These are phyloP conservation scores for Sylvietta virens DNA, from an alignment of 2,113 vertebrate genomes.

Conservation along the genomic window DNA sequence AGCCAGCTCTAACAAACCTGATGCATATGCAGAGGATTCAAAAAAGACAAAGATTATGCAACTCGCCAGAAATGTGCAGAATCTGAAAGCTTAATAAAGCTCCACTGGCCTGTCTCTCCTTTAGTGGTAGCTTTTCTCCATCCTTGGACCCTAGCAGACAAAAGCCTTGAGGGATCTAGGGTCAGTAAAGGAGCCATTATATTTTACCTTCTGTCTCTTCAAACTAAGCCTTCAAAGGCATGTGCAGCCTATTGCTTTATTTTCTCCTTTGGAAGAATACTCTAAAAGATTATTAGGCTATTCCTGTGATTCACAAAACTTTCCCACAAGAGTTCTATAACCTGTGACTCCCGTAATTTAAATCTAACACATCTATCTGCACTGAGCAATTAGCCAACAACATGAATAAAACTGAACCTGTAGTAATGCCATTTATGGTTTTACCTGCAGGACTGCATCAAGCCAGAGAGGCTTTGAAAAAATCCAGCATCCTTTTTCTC, in stretches of 20 bases:
- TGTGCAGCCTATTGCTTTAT: background rate
- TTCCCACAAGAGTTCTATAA: background rate
- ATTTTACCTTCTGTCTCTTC: background rate
- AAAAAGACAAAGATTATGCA: background rate
- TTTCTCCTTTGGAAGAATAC: background rate
- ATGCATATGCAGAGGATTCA: background rate
- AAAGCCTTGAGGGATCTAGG: background rate
- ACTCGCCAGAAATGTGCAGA: background rate
- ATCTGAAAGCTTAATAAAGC: background rate
- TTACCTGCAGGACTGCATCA: slow-evolving; percentile 99
- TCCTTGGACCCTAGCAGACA: background rate
- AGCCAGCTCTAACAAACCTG: background rate
- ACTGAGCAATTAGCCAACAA: background rate
- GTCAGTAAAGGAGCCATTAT: background rate
- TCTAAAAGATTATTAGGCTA: background rate
- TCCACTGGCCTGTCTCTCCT: background rate
- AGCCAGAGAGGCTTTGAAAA: slow-evolving; percentile 94
- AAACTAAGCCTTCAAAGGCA: background rate
- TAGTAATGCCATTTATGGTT: background rate
- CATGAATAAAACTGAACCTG: background rate
- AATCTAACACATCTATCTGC: background rate
- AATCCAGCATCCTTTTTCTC: slow-evolving; percentile 96
- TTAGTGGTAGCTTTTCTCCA: background rate
- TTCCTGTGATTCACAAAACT: background rate
- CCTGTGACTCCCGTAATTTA: background rate